Conservation (phyloP, 2,113 vertebrate genomes). For the Malaclemys terrapin region DNA sequence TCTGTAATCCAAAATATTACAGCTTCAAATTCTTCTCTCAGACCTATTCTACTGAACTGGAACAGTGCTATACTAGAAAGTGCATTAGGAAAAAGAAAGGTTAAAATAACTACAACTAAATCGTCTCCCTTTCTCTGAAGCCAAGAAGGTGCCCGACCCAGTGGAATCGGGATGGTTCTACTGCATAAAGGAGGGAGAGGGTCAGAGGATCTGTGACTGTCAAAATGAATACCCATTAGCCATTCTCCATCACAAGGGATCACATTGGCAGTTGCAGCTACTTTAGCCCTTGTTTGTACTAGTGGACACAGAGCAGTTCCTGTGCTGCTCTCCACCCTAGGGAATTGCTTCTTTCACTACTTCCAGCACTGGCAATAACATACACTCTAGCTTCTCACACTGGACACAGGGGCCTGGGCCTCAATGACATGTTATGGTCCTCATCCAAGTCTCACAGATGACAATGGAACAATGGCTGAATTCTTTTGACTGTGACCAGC, state of each 20-base stretch:
- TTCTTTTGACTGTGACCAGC: neutral
- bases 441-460: neutral
- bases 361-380: too few relatives aligned
- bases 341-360: too few relatives aligned
- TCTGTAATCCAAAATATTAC: neutral
- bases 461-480: neutral
- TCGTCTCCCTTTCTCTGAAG: neutral
- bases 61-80: neutral
- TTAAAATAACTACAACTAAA: neutral
- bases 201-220: neutral
- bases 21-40: neutral
- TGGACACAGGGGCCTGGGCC: too few relatives aligned
- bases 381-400: too few relatives aligned
- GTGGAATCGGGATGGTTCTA: neutral
- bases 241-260: neutral
- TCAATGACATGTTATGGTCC: too few relatives aligned
- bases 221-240: neutral
- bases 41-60: too few relatives aligned
- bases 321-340: neutral
- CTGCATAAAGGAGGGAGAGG: neutral
- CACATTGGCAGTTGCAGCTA: neutral
- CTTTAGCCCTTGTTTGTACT: neutral
- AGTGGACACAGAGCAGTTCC: neutral
- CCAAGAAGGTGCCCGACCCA: neutral
- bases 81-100: neutral